Base-by-base conservation (phyloP, 2,797 vertebrate species). In the Apogon hyalosoma region DNA sequence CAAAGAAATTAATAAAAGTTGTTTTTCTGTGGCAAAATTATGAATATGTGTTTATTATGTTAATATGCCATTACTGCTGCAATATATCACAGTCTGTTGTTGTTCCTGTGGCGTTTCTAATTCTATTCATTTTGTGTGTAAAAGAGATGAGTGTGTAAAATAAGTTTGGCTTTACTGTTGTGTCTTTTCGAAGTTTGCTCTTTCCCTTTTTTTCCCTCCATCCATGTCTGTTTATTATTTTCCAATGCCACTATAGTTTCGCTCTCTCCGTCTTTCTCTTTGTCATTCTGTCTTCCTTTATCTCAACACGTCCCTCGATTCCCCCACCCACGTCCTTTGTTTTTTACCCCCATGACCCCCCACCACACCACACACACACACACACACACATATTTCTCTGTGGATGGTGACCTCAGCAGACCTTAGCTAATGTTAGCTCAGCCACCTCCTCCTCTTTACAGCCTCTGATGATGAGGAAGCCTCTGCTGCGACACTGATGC, bases 371-470 rank as follows among this genome's bases (percentile, higher is more conserved):
- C n/a, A n/a, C 21, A 24, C 4, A 2, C 21, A 24, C 21, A 24
- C 21, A 24, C 24, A 28, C 24, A 28, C 4, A 28, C 71, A 85
- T 83, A 80, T 87, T 82, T 87, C 72, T 91, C 77, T 89, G 80
- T 88, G 89, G 81, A 89, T 85, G 86, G 85, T 90, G 77, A 88
- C 84, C 87, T 89, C 90, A 88, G 83, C 86, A 85, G 92, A 88
- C 94, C 93, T 95, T 96, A 95, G 95, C 95, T 96, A 97, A 95
- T 89, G 90, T 94, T 96, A 96, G 96, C 95, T 98, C 96, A 97
- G 96, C 96, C 92, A 86, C 96, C 94, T 96, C 97, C 94, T 98
- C 97, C 95, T 97, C 95, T 97, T 98, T 98, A 93, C 97, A 98
- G 94, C 96, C 96, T 95, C 94, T 97, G 95, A 95, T 97, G 96